Base-by-base conservation (phyloP, 2,888 invertebrate genomes). In the Anoplius nigerrimus region DNA sequence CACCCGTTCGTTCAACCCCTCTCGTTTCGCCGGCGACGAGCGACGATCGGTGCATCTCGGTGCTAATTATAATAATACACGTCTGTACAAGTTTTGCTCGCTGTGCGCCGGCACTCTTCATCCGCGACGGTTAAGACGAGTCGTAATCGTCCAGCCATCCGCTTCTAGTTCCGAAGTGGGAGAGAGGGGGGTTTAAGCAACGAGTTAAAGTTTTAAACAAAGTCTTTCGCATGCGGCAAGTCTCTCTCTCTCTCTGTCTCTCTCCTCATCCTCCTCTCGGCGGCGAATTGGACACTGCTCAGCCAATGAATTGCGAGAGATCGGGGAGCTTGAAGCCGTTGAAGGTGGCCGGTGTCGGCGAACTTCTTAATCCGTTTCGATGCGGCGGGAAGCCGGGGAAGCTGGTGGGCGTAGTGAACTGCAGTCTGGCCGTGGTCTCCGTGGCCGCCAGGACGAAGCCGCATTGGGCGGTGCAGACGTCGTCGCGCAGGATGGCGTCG, bases 381-480 rank as follows among this genome's bases (percentile, higher is more conserved):
- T 81, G 78, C 18, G 79, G 71, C 24, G 75, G 72, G 5, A 82
- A 76, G 52, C 86, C 87, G 1, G 79, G 73, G 48, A 85, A 85
- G 42, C 71, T 82, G 54, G 70, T 80, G 21, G 85, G 69, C 2
- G 86, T 79, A 2, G 86, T 76, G 51, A 87, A 87, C 43, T 84
- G 85, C 15, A 78, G 21, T 62, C 85, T 81, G 45, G 83, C 71
- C 8, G 82, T 66, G n/a, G 83, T 67, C 15, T 88, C 87, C 0
- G 87, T 76, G 1, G 87, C 82, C 0, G 88, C 87, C 21, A 94
- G 89, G 15, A 94, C 90, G 82, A 94, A 94, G 51, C 95, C 95
- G 87, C 97, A 97, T 89, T 97, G 97, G 2, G 96, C 95, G 18
- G 95, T 94, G 89, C 97, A 97, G 15, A 97, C 96, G 86, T 96